These are phyloP conservation scores for human (Homo sapiens) DNA, from an alignment of 2,113 vertebrate genomes.

Conservation along the genomic window DNA sequence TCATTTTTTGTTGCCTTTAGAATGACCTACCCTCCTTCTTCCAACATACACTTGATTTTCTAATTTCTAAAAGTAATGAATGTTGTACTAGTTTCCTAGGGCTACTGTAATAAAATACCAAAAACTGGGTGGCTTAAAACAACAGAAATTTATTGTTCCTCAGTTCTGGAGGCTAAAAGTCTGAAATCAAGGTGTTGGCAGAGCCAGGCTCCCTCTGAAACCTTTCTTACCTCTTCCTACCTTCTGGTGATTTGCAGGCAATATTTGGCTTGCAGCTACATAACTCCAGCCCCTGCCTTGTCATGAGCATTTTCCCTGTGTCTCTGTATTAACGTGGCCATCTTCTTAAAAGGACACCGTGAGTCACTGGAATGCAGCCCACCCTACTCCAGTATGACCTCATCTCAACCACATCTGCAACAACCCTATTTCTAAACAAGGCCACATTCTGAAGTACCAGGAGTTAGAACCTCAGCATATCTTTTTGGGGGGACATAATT, in stretches of 20 bases:
- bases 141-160: not conserved
- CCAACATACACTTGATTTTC: not conserved
- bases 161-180: not conserved
- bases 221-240: not conserved
- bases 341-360: not conserved
- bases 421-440: not conserved
- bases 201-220: not conserved
- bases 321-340: not conserved
- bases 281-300: not conserved
- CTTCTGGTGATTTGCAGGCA: not conserved
- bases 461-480: not conserved
- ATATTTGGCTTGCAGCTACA: not conserved
- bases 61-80: not conserved
- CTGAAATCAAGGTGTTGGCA: not conserved
- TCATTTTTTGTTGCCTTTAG: not conserved
- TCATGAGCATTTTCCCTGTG: not conserved
- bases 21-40: not conserved
- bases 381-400: not conserved
- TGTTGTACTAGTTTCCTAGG: not conserved
- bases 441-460: not conserved
- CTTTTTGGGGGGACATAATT: not conserved
- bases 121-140: not conserved
- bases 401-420: not conserved
- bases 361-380: not conserved
- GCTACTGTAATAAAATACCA: not conserved